Evolutionary conservation across 2,888 invertebrate species (phyloP).

Genomic region (Galerucella calmariensis): DNA sequence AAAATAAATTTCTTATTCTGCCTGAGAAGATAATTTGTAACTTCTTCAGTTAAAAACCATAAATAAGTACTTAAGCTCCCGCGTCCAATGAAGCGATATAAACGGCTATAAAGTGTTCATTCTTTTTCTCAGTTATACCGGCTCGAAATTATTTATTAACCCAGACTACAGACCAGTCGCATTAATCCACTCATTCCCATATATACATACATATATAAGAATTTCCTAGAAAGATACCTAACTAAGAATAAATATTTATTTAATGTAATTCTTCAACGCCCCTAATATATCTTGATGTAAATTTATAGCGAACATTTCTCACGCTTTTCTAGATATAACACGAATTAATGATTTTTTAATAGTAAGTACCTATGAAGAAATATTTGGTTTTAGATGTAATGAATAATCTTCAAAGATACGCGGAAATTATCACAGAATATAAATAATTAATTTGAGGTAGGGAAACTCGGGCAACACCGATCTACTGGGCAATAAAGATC

Average conservation of each 20-base stretch:
- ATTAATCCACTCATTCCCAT: constrained; percentile 2
- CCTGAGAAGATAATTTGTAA: neutral
- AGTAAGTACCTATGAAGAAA: neutral
- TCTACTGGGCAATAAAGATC: no score
- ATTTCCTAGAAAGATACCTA: neutral
- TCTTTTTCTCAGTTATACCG: constrained; percentile 4
- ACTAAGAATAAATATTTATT: constrained; percentile 6
- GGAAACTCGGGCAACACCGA: no score
- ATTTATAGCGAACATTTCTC: neutral
- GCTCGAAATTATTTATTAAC: constrained; percentile 9
- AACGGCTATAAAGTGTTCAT: constrained; percentile 9
- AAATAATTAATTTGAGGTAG: no score
- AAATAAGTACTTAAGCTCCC: neutral
- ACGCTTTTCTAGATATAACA: neutral
- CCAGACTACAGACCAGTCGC: constrained; percentile 9
- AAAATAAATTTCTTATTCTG: no score
- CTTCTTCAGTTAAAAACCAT: neutral
- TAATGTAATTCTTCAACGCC: neutral
- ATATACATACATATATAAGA: neutral
- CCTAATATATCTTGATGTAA: neutral
- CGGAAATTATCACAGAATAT: no score
- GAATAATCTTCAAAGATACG: no score
- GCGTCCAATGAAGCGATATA: constrained; percentile 11
- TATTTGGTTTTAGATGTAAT: neutral
- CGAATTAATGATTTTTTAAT: neutral